These are phyloP conservation scores for Euthynnus affinis DNA, from an alignment of 2,797 vertebrate species.

Conservation along the genomic window DNA sequence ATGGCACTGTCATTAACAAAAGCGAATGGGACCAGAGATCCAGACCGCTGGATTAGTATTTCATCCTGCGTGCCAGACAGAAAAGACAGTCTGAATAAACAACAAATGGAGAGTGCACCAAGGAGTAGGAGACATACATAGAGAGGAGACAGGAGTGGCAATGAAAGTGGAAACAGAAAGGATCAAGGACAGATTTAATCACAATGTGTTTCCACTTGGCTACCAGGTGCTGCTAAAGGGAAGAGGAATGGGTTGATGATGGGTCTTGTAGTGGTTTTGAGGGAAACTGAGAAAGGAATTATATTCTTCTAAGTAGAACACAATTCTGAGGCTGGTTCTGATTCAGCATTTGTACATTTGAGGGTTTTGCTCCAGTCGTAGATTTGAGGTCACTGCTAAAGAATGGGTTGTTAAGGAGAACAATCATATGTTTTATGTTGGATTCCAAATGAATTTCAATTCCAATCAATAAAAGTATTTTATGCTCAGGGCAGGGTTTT, in stretches of 20 bases:
- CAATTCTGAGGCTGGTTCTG: neutral
- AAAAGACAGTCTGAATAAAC: conserved; percentile 45
- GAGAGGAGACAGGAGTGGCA: conserved; percentile 36
- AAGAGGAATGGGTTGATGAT: conserved; percentile 53
- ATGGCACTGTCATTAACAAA: conserved; percentile 27
- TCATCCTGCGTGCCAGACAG: conserved; percentile 38
- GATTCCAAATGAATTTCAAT: neutral
- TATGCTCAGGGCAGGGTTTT: neutral
- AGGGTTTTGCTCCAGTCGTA: neutral
- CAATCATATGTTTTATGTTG: neutral
- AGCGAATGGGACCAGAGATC: conserved; percentile 27
- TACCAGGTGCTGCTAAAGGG: conserved; percentile 61
- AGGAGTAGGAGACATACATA: conserved; percentile 8
- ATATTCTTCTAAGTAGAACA: neutral
- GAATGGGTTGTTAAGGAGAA: neutral
- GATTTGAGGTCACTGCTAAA: neutral
- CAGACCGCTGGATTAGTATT: conserved; percentile 50
- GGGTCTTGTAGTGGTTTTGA: conserved; percentile 25
- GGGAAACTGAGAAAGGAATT: conserved; percentile 26
- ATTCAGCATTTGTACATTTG: neutral
- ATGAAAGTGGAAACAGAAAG: conserved; percentile 55
- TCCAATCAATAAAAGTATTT: neutral
- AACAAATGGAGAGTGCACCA: conserved; percentile 15
- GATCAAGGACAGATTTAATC: conserved; percentile 72
- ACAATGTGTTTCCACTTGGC: conserved; percentile 66